Percentiles rank a stretch among this genome's conserved stretches.
Conservation (phyloP, 2,797 vertebrate genomes). For the Eutrigla gurnardus region DNA sequence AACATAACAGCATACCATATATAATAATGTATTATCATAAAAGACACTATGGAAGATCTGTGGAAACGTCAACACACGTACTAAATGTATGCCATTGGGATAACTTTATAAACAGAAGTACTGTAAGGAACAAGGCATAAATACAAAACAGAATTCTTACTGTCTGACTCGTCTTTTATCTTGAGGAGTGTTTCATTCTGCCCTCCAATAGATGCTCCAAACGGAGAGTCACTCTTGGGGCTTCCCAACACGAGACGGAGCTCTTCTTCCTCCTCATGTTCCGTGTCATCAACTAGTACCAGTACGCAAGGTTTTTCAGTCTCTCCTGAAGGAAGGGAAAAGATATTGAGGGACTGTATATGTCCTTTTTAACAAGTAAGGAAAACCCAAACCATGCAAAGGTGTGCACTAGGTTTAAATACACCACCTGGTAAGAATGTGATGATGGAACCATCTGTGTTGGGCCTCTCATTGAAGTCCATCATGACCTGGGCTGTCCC, state of each 20-base stretch:
- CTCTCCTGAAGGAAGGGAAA: conserved; percentile 84
- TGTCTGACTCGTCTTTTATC: conserved; percentile 91
- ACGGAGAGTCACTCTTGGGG: conserved; percentile 89
- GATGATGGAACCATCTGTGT: conserved; percentile 90
- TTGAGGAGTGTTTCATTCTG: conserved; percentile 92
- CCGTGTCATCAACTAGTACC: conserved; percentile 86
- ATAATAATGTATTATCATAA: conserved; percentile 2
- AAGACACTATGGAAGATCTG: not conserved
- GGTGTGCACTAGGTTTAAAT: not conserved
- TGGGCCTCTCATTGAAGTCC: conserved; percentile 95
- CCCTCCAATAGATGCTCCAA: conserved; percentile 90
- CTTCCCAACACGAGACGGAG: conserved; percentile 93
- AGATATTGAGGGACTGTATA: not conserved
- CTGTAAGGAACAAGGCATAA: not conserved
- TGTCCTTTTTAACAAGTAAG: not conserved
- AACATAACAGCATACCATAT: not conserved
- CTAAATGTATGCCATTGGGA: not conserved
- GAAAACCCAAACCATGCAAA: not conserved
- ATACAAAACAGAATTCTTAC: conserved; percentile 79
- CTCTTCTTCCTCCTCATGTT: conserved; percentile 93
- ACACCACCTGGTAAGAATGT: conserved; percentile 90
- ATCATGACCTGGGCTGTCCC: conserved; percentile 96
- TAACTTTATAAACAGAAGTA: conserved; percentile 6
- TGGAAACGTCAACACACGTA: conserved; percentile 4
- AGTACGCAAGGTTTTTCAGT: conserved; percentile 90